These are phyloP conservation scores for Berghia stephanieae DNA, from an alignment of 1,140 invertebrate genomes.

Conservation along the genomic window DNA sequence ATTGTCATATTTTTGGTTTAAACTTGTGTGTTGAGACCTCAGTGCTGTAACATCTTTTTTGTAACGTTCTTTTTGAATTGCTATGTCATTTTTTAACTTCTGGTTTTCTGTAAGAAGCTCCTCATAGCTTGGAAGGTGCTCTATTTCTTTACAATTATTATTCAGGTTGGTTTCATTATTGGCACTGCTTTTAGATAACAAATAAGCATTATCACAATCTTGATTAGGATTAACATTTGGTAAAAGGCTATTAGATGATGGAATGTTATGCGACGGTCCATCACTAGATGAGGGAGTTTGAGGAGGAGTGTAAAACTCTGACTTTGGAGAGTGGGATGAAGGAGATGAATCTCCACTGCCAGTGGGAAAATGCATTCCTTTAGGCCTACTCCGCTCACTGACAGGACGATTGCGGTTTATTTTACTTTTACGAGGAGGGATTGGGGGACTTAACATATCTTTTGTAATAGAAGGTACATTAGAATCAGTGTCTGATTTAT, in stretches of 20 bases:
- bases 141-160: constrained; percentile 12
- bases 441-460: too few relatives aligned
- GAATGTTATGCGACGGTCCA: not conserved
- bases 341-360: not conserved
- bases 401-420: not conserved
- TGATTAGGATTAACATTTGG: not conserved
- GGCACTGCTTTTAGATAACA: not conserved
- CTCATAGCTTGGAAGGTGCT: not conserved
- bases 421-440: constrained; percentile 7
- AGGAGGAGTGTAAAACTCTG: not conserved
- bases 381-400: not conserved
- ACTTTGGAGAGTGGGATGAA: constrained; percentile 6
- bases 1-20: constrained; percentile 24
- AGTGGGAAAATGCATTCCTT: not conserved
- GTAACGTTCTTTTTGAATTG: not conserved
- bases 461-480: not conserved
- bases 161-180: not conserved
- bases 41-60: constrained; percentile 18
- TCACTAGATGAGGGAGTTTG: not conserved
- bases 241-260: not conserved
- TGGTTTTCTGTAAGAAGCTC: not conserved
- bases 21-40: constrained; percentile 1
- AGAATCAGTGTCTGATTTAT: not conserved
- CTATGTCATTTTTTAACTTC: constrained; percentile 13
- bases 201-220: not conserved